phyloP scores from a whole-genome alignment of 2,797 vertebrate genomes.

The Discoglossus pictus region DNA sequence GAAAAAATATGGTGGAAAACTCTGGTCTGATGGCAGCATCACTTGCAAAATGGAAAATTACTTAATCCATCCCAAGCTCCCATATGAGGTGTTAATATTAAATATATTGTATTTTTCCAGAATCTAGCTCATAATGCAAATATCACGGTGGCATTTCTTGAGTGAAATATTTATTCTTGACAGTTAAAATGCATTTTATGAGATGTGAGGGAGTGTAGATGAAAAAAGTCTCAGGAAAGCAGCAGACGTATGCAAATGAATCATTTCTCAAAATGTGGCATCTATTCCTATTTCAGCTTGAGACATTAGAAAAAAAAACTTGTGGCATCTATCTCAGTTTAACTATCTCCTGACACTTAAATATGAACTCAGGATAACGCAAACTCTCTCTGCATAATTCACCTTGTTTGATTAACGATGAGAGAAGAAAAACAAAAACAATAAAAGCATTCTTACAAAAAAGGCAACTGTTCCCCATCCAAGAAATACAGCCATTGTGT shows the following conservation, averaged over 20 bases:
- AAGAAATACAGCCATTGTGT: too few species aligned
- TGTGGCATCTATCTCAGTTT: too few species aligned
- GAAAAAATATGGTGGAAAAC: too few species aligned
- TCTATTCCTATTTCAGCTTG: not conserved
- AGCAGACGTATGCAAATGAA: conserved; percentile 27
- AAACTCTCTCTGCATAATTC: too few species aligned
- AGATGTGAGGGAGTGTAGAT: conserved; percentile 3
- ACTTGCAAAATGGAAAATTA: not conserved
- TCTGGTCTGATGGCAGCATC: not conserved
- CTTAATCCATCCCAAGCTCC: conserved; percentile 1
- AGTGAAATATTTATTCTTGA: conserved; percentile 40
- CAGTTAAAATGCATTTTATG: conserved; percentile 31
- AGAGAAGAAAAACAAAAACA: too few species aligned
- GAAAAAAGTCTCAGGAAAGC: conserved; percentile 10
- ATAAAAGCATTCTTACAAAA: too few species aligned
- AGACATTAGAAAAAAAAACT: too few species aligned
- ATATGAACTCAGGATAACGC: too few species aligned
- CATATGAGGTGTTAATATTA: conserved; percentile 20
- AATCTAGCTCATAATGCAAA: conserved; percentile 10
- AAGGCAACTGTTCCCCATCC: too few species aligned
- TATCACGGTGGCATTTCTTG: conserved; percentile 7
- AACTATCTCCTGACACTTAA: too few species aligned
- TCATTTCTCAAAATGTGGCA: not conserved
- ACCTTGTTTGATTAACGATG: too few species aligned
- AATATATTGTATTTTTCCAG: conserved; percentile 2